These are phyloP conservation scores for Caenorhabditis zanzibari DNA, from an alignment of 2,888 invertebrate genomes.

Conservation along the genomic window DNA sequence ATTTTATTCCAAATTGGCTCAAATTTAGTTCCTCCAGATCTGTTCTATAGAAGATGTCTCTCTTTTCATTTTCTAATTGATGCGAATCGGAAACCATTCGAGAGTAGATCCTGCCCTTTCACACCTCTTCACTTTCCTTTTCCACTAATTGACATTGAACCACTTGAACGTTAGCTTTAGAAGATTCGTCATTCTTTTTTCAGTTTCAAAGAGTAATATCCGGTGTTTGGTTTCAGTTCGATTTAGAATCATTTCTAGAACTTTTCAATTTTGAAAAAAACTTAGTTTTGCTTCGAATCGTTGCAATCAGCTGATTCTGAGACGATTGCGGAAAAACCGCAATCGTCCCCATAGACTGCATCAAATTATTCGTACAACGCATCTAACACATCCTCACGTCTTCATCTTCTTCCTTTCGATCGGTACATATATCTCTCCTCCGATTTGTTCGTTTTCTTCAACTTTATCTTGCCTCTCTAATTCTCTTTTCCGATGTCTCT, in stretches of 20 bases:
- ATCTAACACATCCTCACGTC: constrained; percentile 23
- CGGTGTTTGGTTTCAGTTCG: not conserved
- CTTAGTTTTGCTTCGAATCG: not conserved
- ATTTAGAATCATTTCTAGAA: not conserved
- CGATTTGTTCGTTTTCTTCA: constrained; percentile 12
- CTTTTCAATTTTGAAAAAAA: not conserved
- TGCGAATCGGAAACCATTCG: constrained; percentile 56
- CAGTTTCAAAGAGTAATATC: constrained; percentile 11
- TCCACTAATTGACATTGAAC: constrained; percentile 9
- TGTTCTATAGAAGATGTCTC: constrained; percentile 8
- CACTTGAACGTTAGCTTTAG: constrained; percentile 10
- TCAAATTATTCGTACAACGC: constrained; percentile 56
- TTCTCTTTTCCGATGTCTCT: constrained; percentile 18
- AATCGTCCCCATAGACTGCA: constrained; percentile 30
- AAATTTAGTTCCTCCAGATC: constrained; percentile 39
- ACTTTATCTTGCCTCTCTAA: constrained; percentile 26
- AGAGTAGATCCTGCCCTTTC: constrained; percentile 31
- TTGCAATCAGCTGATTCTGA: not conserved
- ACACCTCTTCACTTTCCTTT: constrained; percentile 23
- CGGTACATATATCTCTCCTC: constrained; percentile 18
- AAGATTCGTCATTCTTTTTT: constrained; percentile 34
- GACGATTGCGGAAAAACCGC: constrained; percentile 14
- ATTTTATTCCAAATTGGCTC: constrained; percentile 25
- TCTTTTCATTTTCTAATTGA: constrained; percentile 29
- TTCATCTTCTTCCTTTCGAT: constrained; percentile 12